Evolutionary conservation across 2,113 vertebrate genomes (phyloP), one percentile per base, ranked within the genome.

Genomic region (Nycticorax nycticorax): DNA sequence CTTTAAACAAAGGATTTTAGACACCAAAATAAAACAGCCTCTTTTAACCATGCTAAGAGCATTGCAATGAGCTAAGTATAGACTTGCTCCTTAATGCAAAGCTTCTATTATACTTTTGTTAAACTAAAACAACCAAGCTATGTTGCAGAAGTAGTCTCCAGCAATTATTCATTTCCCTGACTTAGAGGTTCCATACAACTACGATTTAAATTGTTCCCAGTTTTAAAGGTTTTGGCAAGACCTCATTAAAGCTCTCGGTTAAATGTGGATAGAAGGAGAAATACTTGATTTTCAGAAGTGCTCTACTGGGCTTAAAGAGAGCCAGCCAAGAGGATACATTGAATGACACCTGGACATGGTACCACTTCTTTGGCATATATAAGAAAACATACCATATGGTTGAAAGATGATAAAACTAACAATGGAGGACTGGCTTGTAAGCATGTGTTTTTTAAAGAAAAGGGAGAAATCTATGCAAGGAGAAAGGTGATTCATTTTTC

Each of bases 351-450:
- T 84, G 68, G 83, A 71, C 90, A 77, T 41, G 50, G 59, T 88
- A 93, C 66, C 63, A 62, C 28, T 90, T 88, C 82, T 84, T 67
- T 93, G 92, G 85, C 90, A 84, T 52, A 39, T 28, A 23, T 14
- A 74, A 73, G 76, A 80, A 80, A 94, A 83, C 55, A 41, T 23
- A 89, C 47, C 92, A 89, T 78, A 92, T 94, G 95, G 85, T 4
- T 86, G 92, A 90, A 88, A 88, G 90, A 88, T 78, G 92, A 96
- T 96, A 97, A 97, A 96, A 77, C 75, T 60, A 96, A 96, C 93
- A 97, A 96, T 89, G 76, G 64, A 72, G 56, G 37, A 72, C 30
- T n/a, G 39, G 69, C 56, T 85, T 85, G 41, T 41, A 92, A 62
- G 67, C 50, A 39, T 1, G 0, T 39, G 35, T 63, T 92, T 94